These are phyloP conservation scores for Myrmophylax atrothorax DNA, from an alignment of 2,113 vertebrate species.

Conservation along the genomic window DNA sequence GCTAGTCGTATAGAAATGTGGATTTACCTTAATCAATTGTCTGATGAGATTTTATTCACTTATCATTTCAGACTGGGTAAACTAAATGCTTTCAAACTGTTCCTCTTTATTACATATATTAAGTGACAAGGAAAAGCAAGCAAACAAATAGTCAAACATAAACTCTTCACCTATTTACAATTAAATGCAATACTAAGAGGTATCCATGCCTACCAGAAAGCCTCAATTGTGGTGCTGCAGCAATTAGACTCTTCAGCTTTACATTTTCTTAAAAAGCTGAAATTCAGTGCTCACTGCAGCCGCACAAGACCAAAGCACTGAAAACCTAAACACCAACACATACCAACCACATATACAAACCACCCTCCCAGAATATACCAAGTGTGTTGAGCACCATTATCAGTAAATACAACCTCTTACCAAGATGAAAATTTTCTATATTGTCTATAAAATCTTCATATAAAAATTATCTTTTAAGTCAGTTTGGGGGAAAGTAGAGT, in stretches of 20 bases:
- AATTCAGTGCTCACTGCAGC: background rate
- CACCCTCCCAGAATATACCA: background rate
- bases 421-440: background rate
- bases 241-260: background rate
- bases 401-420: background rate
- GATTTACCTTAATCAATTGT: background rate
- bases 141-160: background rate
- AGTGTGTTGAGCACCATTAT: background rate
- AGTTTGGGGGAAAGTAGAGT: background rate
- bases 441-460: background rate
- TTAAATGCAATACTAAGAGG: background rate
- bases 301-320: background rate
- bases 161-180: background rate
- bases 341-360: background rate
- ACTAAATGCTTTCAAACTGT: background rate
- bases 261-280: background rate
- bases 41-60: background rate
- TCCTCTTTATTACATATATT: background rate
- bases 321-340: background rate
- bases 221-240: background rate
- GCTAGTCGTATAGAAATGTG: background rate
- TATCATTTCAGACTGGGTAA: background rate
- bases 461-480: background rate
- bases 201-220: background rate
- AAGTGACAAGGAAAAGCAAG: background rate